A percentile compares a stretch with the other conserved stretches of the same genome.
phyloP scores from a whole-genome alignment of 1,140 invertebrate species.

The Drosophila bipectinata region DNA sequence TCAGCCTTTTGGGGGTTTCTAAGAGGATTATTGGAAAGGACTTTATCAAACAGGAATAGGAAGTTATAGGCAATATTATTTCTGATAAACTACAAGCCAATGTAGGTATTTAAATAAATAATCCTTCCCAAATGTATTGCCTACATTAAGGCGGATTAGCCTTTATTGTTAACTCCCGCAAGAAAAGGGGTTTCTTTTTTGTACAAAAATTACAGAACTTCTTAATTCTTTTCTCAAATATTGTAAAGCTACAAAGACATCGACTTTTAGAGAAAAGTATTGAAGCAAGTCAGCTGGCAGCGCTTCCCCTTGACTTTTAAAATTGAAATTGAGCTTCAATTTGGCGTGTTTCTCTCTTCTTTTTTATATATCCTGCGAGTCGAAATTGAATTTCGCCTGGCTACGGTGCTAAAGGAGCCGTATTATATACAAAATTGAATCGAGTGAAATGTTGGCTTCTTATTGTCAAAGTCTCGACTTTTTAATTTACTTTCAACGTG shows the following conservation, averaged over 20 bases:
- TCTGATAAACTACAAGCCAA: too few relatives aligned
- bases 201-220: too few relatives aligned
- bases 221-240: neutral
- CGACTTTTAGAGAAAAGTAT: neutral
- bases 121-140: too few relatives aligned
- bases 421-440: conserved; percentile 13
- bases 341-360: neutral
- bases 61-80: too few relatives aligned
- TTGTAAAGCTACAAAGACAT: neutral
- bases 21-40: too few relatives aligned
- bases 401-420: conserved; percentile 3
- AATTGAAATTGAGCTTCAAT: conserved; percentile 4
- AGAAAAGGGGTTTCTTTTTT: too few relatives aligned
- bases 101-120: too few relatives aligned
- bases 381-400: conserved; percentile 1
- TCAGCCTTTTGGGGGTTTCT: too few relatives aligned
- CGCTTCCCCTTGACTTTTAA: neutral
- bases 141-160: too few relatives aligned
- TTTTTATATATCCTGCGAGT: neutral
- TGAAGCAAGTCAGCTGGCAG: neutral
- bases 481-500: conserved; percentile 3
- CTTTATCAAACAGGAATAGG: too few relatives aligned
- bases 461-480: conserved; percentile 3
- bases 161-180: too few relatives aligned
- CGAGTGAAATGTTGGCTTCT: conserved; percentile 21